Base-by-base conservation (phyloP, 2,797 vertebrate genomes). In the Hippopotamyrus pictus region DNA sequence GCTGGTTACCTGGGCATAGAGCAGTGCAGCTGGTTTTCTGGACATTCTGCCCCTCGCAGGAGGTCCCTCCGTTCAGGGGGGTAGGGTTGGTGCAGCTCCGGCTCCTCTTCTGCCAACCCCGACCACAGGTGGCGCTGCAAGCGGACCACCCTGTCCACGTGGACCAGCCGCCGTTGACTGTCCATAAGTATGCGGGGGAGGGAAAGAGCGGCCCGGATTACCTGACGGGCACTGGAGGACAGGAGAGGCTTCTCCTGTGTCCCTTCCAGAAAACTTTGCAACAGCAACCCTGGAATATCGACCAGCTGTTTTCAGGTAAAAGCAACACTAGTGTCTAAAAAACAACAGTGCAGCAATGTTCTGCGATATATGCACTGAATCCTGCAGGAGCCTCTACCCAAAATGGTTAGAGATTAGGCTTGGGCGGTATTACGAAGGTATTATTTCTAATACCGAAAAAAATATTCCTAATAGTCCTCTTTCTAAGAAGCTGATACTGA, bases 111-210 rank as follows among this genome's bases (percentile, higher is more conserved):
- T 99, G 98, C 98, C 97, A 99, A 94, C 99, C 98, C 90, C 98
- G 97, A 95, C 98, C 98, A 92, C 98, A 99, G 95, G 97, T 97
- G 90, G 97, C 96, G 91, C 98, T 99, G 97, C 99, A 99, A 94
- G 98, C 96, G 69, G 98, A 99, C 98, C 99, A 99, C 94, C 97
- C 98, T 54, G 98, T 97, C 99, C 99, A 99, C 37, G 97, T 98
- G 91, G 99, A 99, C 99, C 99, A 99, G 95, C 98, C 99, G 93
- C 99, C 99, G 92, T 99, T 99, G 96, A 99, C 99, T 99, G 97
- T 92, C 94, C 88, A 88, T 88, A 89, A 83, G 93, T 89, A 57
- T 91, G 90, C 91, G 90, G 85, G 54, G 89, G 53, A 25, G 53
- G 88, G 65, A 50, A 86, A 96, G 93, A 97, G 95, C 95, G 95